Evolutionary conservation across 2,888 invertebrate genomes (phyloP).

Genomic region (Trilocha varians): DNA sequence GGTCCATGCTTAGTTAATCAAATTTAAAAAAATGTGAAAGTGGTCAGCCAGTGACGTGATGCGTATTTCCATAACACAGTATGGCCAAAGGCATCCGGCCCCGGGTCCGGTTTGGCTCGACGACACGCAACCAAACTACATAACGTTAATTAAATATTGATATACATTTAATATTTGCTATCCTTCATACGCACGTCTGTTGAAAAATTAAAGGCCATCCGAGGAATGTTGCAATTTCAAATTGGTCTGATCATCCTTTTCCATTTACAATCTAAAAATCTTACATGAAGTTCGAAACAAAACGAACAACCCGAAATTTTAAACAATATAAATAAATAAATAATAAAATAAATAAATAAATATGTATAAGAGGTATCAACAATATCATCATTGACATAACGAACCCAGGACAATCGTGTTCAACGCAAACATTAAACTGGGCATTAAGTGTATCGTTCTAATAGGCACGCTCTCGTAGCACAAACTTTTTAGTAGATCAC

Average conservation of each 20-base stretch:
- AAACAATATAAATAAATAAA: too few relatives aligned
- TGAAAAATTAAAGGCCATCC: neutral
- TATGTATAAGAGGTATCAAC: too few relatives aligned
- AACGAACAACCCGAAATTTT: too few relatives aligned
- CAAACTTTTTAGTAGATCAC: too few relatives aligned
- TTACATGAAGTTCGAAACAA: too few relatives aligned
- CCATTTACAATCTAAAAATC: too few relatives aligned
- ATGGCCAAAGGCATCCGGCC: slow-evolving; percentile 28
- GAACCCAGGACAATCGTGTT: too few relatives aligned
- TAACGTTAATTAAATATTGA: neutral
- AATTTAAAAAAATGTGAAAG: slow-evolving; percentile 40
- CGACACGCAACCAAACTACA: slow-evolving; percentile 16
- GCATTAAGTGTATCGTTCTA: too few relatives aligned
- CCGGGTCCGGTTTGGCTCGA: slow-evolving; percentile 24
- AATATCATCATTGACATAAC: too few relatives aligned
- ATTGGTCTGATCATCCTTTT: neutral
- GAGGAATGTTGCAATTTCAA: neutral
- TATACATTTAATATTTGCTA: neutral
- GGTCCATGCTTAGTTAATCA: slow-evolving; percentile 17
- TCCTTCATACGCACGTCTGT: neutral
- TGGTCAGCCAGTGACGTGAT: slow-evolving; percentile 32
- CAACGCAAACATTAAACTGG: too few relatives aligned
- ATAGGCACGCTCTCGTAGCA: too few relatives aligned
- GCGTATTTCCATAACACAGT: slow-evolving; percentile 31
- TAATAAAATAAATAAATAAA: too few relatives aligned